Conservation (phyloP, 2,888 invertebrate genomes). For the Zaprionus obscuricornis region DNA sequence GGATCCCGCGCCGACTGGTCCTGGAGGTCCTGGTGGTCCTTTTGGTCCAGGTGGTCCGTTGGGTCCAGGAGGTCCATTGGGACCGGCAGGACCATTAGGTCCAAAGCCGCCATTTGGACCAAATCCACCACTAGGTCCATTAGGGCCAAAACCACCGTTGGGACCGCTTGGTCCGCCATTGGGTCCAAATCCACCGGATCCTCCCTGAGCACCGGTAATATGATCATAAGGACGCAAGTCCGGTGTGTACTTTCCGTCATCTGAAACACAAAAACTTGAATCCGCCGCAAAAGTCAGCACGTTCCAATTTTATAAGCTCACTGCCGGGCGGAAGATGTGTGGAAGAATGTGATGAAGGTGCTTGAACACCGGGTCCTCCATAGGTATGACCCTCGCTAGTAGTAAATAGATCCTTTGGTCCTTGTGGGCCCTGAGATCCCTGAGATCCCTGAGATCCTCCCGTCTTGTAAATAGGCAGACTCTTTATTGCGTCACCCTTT, state of each 20-base stretch:
- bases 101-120: slow-evolving; percentile 83
- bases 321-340: slow-evolving; percentile 69
- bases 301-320: slow-evolving; percentile 52
- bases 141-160: too few species aligned
- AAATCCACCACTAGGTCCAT: slow-evolving; percentile 17
- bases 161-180: slow-evolving; percentile 35
- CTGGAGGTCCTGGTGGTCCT: slow-evolving; percentile 81
- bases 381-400: slow-evolving; percentile 68
- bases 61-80: slow-evolving; percentile 61
- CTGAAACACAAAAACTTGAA: slow-evolving; percentile 73
- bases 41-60: slow-evolving; percentile 70
- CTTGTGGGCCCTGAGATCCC: too few species aligned
- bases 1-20: slow-evolving; percentile 83
- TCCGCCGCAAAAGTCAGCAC: slow-evolving; percentile 14
- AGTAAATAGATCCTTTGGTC: slow-evolving; percentile 68
- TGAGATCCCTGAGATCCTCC: too few species aligned
- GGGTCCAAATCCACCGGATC: slow-evolving; percentile 45
- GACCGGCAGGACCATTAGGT: slow-evolving; percentile 55
- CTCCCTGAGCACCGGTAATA: slow-evolving; percentile 61
- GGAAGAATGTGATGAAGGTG: slow-evolving; percentile 76
- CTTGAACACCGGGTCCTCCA: slow-evolving; percentile 66
- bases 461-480: slow-evolving; percentile 61
- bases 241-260: slow-evolving; percentile 60
- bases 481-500: slow-evolving; percentile 67
- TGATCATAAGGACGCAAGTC: slow-evolving; percentile 64